phyloP scores from a whole-genome alignment of 2,113 vertebrate species.

The Chloebia gouldiae region DNA sequence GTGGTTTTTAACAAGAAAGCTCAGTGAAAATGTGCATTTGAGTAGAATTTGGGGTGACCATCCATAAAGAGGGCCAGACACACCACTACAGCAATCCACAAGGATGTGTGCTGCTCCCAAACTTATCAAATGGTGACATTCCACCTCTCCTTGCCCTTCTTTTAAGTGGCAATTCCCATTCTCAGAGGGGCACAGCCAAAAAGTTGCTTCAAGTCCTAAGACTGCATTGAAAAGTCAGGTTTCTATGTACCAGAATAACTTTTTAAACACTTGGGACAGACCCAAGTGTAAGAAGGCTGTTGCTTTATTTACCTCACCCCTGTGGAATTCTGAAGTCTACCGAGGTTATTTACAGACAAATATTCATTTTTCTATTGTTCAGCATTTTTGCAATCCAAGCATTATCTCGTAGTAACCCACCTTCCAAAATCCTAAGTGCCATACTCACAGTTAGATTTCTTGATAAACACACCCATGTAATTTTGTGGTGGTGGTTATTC shows the following conservation, averaged over 20 bases:
- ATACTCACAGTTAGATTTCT: neutral
- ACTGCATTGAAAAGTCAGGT: neutral
- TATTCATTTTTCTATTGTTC: neutral
- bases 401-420: neutral
- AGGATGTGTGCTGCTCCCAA: accelerated
- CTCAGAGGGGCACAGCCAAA: neutral
- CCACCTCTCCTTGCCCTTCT: neutral
- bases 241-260: neutral
- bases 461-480: neutral
- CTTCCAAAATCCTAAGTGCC: neutral
- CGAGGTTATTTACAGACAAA: neutral
- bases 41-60: neutral
- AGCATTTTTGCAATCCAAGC: neutral
- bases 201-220: neutral
- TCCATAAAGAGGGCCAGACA: neutral
- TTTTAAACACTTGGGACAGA: neutral
- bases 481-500: neutral
- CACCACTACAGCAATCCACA: neutral
- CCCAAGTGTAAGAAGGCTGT: neutral
- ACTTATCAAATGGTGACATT: neutral
- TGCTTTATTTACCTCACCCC: neutral
- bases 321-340: neutral
- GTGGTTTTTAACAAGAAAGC: neutral
- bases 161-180: neutral
- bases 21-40: neutral